Base-by-base conservation (phyloP, 2,888 invertebrate genomes). In the Drosophila planitibia region DNA sequence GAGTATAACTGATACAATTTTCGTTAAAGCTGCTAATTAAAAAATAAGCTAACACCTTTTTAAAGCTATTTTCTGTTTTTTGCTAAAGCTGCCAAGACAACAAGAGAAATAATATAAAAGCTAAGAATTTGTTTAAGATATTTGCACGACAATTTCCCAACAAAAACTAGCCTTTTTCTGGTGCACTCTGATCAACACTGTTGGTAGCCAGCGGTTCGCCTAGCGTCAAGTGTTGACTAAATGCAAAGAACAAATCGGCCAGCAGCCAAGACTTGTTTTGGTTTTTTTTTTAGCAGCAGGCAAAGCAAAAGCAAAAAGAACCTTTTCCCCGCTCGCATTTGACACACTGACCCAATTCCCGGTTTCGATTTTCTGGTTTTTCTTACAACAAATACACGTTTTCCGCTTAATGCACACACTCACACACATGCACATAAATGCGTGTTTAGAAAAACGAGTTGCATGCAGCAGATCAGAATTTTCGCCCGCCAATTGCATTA, bases 321-420 rank as follows among this genome's bases (percentile, higher is more conserved):
- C 74, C 74, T 78, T 70, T 76, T 58, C 64, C 69, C 71, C 25
- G 16, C 39, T 39, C 52, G 81, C 69, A 70, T 76, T 83, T 91
- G 91, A 90, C 91, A 91, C 74, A 91, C 79, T 91, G 90, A 91
- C 91, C 91, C 83, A 91, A 91, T 91, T 91, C 89, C 81, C 74
- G 85, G 82, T 89, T 91, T 90, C 89, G 90, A 91, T 91, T 91
- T 91, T 91, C 90, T 85, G 91, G 90, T 91, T 91, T 90, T 91
- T 83, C 85, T 73, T 68, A 82, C 75, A 47, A 57, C 57, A 75
- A 83, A 85, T 88, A 81, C 85, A 85, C 78, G 85, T 88, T 88
- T 88, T 88, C 88, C 85, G 82, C 85, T 83, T 81, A 16, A 74
- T 70, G 67, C 74, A 79, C 81, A 76, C 69, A 73, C 44, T 55